These are phyloP conservation scores for Falco biarmicus DNA, from an alignment of 2,797 vertebrate genomes.

Conservation along the genomic window DNA sequence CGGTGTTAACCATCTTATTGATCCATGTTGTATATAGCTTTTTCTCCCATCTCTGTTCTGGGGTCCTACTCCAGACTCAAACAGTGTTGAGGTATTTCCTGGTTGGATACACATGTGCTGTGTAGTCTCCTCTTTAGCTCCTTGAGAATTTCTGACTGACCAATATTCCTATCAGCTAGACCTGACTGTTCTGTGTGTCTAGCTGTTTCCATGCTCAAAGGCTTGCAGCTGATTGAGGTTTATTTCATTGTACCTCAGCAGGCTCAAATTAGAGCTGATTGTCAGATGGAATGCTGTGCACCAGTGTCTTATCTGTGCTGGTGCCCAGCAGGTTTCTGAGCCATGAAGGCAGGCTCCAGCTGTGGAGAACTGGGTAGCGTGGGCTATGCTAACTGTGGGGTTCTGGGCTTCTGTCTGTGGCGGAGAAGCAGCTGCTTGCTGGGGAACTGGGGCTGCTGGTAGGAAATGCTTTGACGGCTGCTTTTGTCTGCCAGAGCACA, in stretches of 20 bases:
- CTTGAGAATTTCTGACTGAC: not conserved
- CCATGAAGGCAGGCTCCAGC: not conserved
- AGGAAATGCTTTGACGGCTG: not conserved
- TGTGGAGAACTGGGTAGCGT: accelerated
- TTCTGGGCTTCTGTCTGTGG: not conserved
- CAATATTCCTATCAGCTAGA: not conserved
- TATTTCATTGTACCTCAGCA: not conserved
- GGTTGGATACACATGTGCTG: not conserved
- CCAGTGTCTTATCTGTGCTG: not conserved
- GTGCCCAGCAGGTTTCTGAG: not conserved
- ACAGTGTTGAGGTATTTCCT: not conserved
- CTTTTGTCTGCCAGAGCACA: not conserved
- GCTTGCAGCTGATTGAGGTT: not conserved
- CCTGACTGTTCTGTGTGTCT: not conserved
- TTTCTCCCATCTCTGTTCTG: not conserved
- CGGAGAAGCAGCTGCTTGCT: not conserved
- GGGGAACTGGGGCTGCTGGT: not conserved
- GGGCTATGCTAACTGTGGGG: not conserved
- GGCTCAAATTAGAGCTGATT: not conserved
- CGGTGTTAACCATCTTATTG: not conserved
- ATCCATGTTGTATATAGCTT: not conserved
- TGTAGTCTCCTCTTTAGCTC: not conserved
- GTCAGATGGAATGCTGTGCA: not conserved
- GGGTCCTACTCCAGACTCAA: not conserved
- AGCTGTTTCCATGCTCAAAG: not conserved